Evolutionary conservation across 2,888 invertebrate genomes (phyloP), one percentile per base, ranked within the genome.

Genomic region (Neoascia interrupta): DNA sequence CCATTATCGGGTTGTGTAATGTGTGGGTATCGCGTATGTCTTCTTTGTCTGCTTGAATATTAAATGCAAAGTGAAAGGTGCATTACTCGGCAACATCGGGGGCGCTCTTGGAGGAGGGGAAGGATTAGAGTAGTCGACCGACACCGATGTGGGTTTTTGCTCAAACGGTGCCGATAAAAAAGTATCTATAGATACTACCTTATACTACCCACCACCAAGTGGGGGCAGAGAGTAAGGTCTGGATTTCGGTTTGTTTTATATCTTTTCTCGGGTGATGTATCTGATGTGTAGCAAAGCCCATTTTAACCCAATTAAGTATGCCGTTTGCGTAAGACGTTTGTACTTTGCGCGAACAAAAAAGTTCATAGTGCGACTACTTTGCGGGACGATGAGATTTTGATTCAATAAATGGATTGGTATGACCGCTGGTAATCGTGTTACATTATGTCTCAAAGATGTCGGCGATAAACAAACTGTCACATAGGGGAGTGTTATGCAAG

Each of bases 21-120:
- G 39, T 28, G 41, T 19, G 5, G 26, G 26, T 1, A 37, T 16
- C 2, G 36, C 18, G 16, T 13, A n/a, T 23, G 5, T 2, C 5
- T 23, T 8, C 11, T 61, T 49, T 56, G 56, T 58, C 23, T 37
- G 47, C 21, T 45, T 49, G 56, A 69, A 69, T 70, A 51, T 63
- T 63, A 23, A 53, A 26, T 54, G 63, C 72, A 76, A 76, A 76
- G 76, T 76, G 76, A 76, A 76, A 76, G 76, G 76, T 72, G 64
- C 53, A 58, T 45, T 70, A 63, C 21, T 39, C 28, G 31, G n/a
- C n/a, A n/a, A n/a, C n/a, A n/a, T 19, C 10, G 19, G 36, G n/a
- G 53, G 53, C 41, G 21, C 19, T 11, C 5, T 18, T 8, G 19
- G 31, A 6, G 23, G 31, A 6, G 31, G 47, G 56, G 21, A 28